These are phyloP conservation scores for Tapirus terrestris DNA, from an alignment of 2,113 vertebrate genomes.

Conservation along the genomic window DNA sequence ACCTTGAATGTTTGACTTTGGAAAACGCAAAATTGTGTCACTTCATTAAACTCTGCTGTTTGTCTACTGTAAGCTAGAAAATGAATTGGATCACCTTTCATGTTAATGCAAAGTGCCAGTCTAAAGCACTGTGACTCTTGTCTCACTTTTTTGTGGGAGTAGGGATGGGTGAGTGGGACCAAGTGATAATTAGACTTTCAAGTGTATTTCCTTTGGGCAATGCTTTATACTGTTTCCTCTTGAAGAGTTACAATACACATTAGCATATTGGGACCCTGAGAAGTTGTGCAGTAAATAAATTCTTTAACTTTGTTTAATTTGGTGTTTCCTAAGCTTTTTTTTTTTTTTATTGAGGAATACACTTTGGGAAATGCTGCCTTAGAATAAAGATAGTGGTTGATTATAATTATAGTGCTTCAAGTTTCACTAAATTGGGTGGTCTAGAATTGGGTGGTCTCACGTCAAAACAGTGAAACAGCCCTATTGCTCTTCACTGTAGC, in stretches of 20 bases:
- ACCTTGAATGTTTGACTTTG: conserved; percentile 33
- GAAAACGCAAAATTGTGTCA: neutral
- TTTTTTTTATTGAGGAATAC: conserved; percentile 30
- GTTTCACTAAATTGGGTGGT: conserved; percentile 10
- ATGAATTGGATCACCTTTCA: neutral
- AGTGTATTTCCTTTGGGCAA: neutral
- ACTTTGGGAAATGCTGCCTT: conserved; percentile 31
- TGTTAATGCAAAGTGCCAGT: neutral
- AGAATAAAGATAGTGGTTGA: neutral
- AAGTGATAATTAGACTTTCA: neutral
- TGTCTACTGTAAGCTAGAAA: conserved; percentile 18
- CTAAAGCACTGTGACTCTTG: neutral
- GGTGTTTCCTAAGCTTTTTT: conserved; percentile 23
- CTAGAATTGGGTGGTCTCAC: neutral
- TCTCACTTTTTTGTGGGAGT: neutral
- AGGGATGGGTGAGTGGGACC: neutral
- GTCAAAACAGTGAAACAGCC: neutral
- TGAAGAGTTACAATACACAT: neutral
- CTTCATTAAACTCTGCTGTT: neutral
- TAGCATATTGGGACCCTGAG: neutral
- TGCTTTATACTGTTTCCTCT: neutral
- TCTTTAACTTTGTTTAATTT: neutral
- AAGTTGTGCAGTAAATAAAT: neutral
- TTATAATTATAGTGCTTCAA: neutral
- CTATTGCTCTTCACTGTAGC: neutral